Conservation (phyloP, 2,113 vertebrate species). For the Daboia siamensis region DNA sequence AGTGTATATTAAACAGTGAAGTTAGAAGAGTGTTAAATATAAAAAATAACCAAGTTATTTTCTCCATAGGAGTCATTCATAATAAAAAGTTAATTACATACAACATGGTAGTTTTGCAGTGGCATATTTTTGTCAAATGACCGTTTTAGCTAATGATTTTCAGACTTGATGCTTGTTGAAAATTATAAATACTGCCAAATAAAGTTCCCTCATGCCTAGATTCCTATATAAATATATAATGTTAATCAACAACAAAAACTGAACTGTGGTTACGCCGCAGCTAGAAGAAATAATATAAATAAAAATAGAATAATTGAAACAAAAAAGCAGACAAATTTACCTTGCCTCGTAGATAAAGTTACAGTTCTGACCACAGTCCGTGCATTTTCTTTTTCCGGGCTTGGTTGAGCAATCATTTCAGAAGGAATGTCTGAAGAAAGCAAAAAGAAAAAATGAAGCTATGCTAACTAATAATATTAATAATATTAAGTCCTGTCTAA, state of each 20-base stretch:
- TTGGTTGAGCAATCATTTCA: slow-evolving; percentile 59
- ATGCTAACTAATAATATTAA: too few relatives aligned
- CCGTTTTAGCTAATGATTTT: neutral
- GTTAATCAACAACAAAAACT: neutral
- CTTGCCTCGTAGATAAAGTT: slow-evolving; percentile 69
- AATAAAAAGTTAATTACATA: neutral
- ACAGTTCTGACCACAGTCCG: slow-evolving; percentile 67
- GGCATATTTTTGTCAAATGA: neutral
- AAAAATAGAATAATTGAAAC: neutral
- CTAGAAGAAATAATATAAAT: neutral
- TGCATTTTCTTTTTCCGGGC: slow-evolving; percentile 82
- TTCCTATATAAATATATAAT: rapidly evolving
- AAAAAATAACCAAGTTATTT: neutral
- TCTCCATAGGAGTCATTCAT: neutral
- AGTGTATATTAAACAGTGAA: neutral
- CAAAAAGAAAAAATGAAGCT: slow-evolving; percentile 35
- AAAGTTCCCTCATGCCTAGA: neutral
- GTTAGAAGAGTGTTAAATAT: neutral
- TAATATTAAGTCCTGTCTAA: too few relatives aligned
- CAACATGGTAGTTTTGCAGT: neutral
- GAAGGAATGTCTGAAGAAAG: slow-evolving; percentile 63
- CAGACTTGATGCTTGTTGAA: neutral
- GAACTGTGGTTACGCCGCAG: rapidly evolving
- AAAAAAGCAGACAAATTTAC: slow-evolving; percentile 50
- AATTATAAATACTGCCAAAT: neutral